Percentiles rank a stretch among this genome's conserved stretches.
Conservation (phyloP, 2,797 vertebrate species). For the Sparidentex hasta region DNA sequence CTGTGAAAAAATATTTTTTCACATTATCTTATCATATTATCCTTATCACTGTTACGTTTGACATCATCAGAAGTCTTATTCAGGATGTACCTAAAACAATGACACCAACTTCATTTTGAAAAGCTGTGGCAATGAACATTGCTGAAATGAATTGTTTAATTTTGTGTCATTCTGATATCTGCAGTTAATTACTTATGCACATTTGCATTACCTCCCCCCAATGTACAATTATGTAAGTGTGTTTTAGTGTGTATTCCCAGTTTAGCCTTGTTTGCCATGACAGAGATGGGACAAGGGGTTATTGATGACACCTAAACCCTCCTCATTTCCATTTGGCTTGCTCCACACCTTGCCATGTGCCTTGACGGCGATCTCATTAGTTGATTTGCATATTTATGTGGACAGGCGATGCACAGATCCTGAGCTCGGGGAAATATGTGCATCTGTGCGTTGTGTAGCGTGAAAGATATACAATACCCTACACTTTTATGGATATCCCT, state of each 20-base stretch:
- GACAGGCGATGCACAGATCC: slow-evolving; percentile 25
- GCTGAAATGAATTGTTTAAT: too few species aligned
- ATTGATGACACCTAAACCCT: slow-evolving; percentile 55
- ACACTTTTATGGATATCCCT: slow-evolving; percentile 55
- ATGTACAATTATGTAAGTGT: background rate
- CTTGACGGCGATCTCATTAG: slow-evolving; percentile 70
- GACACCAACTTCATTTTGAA: too few species aligned
- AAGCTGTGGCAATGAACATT: too few species aligned
- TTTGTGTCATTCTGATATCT: background rate
- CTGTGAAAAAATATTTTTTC: too few species aligned
- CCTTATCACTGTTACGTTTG: too few species aligned
- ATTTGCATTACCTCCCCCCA: too few species aligned
- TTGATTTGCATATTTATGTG: slow-evolving; percentile 78
- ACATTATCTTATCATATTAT: too few species aligned
- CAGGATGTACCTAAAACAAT: too few species aligned
- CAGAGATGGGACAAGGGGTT: slow-evolving; percentile 26
- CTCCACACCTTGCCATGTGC: slow-evolving; percentile 55
- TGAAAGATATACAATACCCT: slow-evolving; percentile 72
- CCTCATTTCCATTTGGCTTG: slow-evolving; percentile 59
- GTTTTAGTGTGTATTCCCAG: slow-evolving; percentile 1
- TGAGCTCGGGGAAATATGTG: slow-evolving; percentile 26
- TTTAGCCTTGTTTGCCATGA: slow-evolving; percentile 30
- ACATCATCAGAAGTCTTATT: too few species aligned
- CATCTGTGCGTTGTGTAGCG: slow-evolving; percentile 54
- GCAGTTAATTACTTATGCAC: background rate